Base-by-base conservation (phyloP, 2,113 vertebrate species). In the Speoplatyrhinus poulsoni region DNA sequence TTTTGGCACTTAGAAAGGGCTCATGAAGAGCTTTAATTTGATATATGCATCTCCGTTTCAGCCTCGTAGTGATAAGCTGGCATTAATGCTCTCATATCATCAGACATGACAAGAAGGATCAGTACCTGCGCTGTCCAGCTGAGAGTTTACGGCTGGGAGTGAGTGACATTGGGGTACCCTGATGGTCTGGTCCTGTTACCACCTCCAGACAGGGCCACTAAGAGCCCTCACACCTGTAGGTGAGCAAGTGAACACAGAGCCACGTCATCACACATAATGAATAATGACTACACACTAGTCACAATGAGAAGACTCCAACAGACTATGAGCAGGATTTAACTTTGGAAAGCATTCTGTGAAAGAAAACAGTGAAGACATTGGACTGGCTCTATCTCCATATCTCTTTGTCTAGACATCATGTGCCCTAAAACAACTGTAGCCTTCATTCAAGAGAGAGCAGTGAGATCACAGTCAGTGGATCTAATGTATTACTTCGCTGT, bases 111-210 rank as follows among this genome's bases (percentile, higher is more conserved):
- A 73, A 60, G 89, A 88, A 59, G 87, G 32, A 19, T 60, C 91
- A 88, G 90, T 92, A 96, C 95, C 94, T 96, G 90, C 94, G 95
- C 4, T 96, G 94, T 90, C 92, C 94, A 1, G 93, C 92, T 55
- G 95, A 93, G 46, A 95, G 76, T 75, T 94, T 88, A 79, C 94
- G 89, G 89, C 93, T 93, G 68, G 93, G 81, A 67, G 92, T 80
- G 72, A 92, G 85, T 77, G 93, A 93, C 92, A 94, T 93, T 55
- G 80, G 76, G 66, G 69, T 60, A 70, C 64, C 32, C 19, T 50
- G 2, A 26, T 26, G 60, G 65, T 68, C 64, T 63, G 54, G 48
- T 61, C 73, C 73, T 67, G n/a, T 79, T 55, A 77, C 50, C 36
- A 69, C 68, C 73, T 77, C 62, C 80, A 82, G 67, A 74, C 71